Evolutionary conservation across 1,140 invertebrate genomes (phyloP).

Genomic region (Tyrophagus putrescentiae): DNA sequence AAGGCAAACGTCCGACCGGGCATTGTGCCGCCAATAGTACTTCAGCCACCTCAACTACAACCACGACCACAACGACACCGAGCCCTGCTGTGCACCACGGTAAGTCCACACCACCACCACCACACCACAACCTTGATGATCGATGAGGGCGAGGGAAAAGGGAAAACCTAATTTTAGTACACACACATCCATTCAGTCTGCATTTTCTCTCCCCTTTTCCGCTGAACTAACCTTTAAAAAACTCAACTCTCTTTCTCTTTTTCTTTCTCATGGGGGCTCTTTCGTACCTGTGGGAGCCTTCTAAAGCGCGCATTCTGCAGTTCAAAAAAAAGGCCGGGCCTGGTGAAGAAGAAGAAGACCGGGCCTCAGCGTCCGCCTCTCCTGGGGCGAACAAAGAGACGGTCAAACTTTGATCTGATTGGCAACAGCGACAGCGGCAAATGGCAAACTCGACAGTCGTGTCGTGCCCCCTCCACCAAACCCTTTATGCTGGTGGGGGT

Average conservation of each 20-base stretch:
- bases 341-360: too few relatives aligned
- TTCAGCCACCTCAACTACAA: background rate
- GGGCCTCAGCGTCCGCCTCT: conserved; percentile 28
- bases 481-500: conserved; percentile 38
- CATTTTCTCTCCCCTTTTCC: background rate
- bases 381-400: conserved; percentile 39
- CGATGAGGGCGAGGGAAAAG: too few relatives aligned
- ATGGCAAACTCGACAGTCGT: too few relatives aligned
- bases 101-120: too few relatives aligned
- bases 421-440: conserved; percentile 24
- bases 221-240: background rate
- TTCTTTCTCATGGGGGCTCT: background rate
- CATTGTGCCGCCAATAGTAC: too few relatives aligned
- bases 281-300: conserved; percentile 32
- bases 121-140: too few relatives aligned
- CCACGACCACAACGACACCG: background rate
- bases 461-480: conserved; percentile 36
- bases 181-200: background rate
- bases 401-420: conserved; percentile 40
- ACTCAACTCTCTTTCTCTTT: background rate
- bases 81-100: background rate
- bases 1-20: conserved; percentile 31
- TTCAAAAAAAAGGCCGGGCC: conserved; percentile 41
- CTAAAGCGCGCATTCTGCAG: conserved; percentile 39
- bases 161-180: background rate